Evolutionary conservation across 1,140 invertebrate genomes (phyloP).

Genomic region (Zaprionus tsacasi): DNA sequence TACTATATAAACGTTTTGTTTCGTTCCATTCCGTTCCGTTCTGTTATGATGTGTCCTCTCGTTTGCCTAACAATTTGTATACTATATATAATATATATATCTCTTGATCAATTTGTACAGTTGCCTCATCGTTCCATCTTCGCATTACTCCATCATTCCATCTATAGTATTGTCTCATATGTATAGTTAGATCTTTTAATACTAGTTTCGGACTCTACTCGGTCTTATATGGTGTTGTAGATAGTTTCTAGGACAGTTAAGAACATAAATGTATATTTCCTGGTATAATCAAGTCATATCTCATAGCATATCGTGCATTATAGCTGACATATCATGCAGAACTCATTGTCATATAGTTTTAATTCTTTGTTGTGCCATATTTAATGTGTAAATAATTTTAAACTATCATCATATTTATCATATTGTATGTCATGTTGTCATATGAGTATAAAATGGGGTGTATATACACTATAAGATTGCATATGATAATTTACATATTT

Average conservation of each 20-base stretch:
- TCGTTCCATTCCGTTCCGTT: constrained; percentile 60
- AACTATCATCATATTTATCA: background rate
- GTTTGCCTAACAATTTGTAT: constrained; percentile 30
- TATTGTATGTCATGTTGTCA: background rate
- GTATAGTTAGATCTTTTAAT: background rate
- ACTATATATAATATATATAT: constrained; percentile 8
- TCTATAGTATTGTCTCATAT: background rate
- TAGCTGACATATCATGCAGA: background rate
- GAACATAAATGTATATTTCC: background rate
- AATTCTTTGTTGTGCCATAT: background rate
- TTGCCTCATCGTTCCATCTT: constrained; percentile 38
- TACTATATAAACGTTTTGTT: constrained; percentile 58
- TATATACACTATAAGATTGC: background rate
- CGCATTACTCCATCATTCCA: constrained; percentile 10
- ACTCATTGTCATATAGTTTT: background rate
- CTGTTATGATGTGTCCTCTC: constrained; percentile 27
- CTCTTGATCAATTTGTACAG: constrained; percentile 33
- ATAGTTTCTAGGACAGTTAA: background rate
- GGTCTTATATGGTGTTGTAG: background rate
- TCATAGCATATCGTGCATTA: background rate
- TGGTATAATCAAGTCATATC: background rate
- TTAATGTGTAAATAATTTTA: background rate
- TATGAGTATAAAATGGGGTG: background rate
- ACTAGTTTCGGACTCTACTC: background rate
- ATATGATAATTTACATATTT: too few species aligned